Percentiles rank a stretch among this genome's conserved stretches.
Conservation (phyloP, 2,888 invertebrate genomes). For the Phymatocera aterrima region DNA sequence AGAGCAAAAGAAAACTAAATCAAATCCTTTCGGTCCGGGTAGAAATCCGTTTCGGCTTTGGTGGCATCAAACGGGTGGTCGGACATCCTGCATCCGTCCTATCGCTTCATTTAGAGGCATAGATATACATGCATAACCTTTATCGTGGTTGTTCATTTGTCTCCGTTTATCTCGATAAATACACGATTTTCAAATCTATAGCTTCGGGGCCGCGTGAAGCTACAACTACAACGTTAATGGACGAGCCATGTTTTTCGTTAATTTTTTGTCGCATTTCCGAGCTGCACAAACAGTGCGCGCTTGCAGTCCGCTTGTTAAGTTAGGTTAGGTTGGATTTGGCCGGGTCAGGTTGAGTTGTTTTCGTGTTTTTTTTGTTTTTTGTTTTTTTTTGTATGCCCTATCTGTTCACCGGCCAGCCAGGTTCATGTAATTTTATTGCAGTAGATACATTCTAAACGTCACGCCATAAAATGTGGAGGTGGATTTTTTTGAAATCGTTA, state of each 20-base stretch:
- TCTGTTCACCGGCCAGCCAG: background rate
- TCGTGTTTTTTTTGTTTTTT: background rate
- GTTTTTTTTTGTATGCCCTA: background rate
- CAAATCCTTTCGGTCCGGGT: too few species aligned
- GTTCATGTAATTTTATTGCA: background rate
- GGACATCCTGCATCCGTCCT: too few species aligned
- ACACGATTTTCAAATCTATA: slow-evolving; percentile 1
- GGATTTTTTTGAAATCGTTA: background rate
- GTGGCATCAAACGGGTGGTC: too few species aligned
- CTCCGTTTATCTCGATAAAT: background rate
- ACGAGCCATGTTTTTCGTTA: slow-evolving; percentile 54
- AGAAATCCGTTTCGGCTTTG: too few species aligned
- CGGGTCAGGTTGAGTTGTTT: background rate
- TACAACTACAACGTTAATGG: slow-evolving; percentile 54
- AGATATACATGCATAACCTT: too few species aligned
- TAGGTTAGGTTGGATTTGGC: too few species aligned
- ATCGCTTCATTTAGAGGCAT: too few species aligned
- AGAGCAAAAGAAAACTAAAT: too few species aligned
- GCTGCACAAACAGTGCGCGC: too few species aligned
- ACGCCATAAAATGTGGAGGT: background rate
- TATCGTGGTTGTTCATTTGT: background rate
- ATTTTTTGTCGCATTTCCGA: slow-evolving; percentile 51
- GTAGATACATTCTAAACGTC: background rate
- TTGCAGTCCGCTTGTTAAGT: too few species aligned
- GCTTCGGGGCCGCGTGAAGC: background rate